A percentile compares a stretch with the other conserved stretches of the same genome.
Conservation (phyloP, 2,113 vertebrate species). For the Spizaetus ornatus region DNA sequence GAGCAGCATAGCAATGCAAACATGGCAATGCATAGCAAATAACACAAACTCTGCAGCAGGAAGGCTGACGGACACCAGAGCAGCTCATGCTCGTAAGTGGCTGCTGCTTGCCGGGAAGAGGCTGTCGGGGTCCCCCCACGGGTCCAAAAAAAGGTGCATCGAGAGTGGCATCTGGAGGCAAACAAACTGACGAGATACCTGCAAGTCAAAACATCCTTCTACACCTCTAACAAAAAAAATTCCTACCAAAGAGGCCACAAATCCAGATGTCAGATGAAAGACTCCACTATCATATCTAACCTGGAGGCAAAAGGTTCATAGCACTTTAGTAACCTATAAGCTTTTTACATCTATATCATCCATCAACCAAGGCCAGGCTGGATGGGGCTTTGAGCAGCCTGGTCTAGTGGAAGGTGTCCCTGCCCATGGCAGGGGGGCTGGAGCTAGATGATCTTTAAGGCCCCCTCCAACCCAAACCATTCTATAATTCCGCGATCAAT, state of each 20-base stretch:
- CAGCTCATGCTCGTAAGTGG: neutral
- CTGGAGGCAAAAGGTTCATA: neutral
- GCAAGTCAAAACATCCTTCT: neutral
- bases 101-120: neutral
- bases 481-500: neutral
- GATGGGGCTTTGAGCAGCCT: neutral
- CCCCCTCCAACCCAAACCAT: neutral
- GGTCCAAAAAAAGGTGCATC: neutral
- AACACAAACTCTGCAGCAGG: neutral
- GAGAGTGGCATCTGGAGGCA: neutral
- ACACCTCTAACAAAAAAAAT: neutral
- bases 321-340: fast-evolving
- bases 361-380: neutral
- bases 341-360: neutral
- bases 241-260: neutral
- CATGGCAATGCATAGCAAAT: neutral
- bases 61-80: neutral
- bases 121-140: neutral
- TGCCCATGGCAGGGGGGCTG: neutral
- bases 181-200: neutral
- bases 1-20: neutral
- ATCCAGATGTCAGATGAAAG: neutral
- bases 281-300: neutral
- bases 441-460: neutral
- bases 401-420: neutral